phyloP scores from a whole-genome alignment of 1,140 invertebrate species.

The Heliothis subflexa region DNA sequence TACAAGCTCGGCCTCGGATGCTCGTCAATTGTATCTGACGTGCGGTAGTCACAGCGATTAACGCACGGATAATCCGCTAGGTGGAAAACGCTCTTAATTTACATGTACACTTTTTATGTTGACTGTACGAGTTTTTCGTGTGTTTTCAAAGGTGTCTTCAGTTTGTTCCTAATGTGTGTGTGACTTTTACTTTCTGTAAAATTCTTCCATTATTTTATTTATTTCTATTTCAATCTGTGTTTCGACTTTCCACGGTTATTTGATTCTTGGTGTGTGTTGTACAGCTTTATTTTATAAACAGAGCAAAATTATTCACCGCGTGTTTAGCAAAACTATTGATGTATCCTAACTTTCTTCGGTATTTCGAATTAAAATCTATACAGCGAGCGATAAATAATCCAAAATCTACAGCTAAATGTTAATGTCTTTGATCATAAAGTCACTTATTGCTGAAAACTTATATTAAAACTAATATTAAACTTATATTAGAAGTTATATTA shows the following conservation, averaged over 20 bases:
- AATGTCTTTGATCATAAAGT: too few species aligned
- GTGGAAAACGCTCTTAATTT: too few species aligned
- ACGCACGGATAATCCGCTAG: too few species aligned
- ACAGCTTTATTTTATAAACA: conserved; percentile 26
- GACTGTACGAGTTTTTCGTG: conserved; percentile 31
- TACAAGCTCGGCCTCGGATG: too few species aligned
- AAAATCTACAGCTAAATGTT: too few species aligned
- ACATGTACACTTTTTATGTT: conserved; percentile 8
- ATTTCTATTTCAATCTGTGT: conserved; percentile 1
- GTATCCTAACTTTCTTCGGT: not conserved
- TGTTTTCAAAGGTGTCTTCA: conserved; percentile 39
- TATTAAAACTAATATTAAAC: too few species aligned
- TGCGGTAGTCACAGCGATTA: too few species aligned
- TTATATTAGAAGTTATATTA: too few species aligned
- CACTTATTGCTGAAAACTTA: too few species aligned
- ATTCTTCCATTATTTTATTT: conserved; percentile 12
- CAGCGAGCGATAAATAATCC: not conserved
- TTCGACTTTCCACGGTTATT: conserved; percentile 16
- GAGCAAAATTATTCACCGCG: not conserved
- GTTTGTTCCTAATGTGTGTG: conserved; percentile 36
- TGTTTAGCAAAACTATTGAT: not conserved
- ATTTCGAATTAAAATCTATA: not conserved
- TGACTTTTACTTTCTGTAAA: conserved; percentile 17
- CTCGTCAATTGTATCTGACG: not conserved
- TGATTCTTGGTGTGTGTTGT: conserved; percentile 34